A percentile compares a stretch with the other conserved stretches of the same genome.
Evolutionary conservation across 1,140 invertebrate species (phyloP).

Genomic region (Scaptomyza graminum): DNA sequence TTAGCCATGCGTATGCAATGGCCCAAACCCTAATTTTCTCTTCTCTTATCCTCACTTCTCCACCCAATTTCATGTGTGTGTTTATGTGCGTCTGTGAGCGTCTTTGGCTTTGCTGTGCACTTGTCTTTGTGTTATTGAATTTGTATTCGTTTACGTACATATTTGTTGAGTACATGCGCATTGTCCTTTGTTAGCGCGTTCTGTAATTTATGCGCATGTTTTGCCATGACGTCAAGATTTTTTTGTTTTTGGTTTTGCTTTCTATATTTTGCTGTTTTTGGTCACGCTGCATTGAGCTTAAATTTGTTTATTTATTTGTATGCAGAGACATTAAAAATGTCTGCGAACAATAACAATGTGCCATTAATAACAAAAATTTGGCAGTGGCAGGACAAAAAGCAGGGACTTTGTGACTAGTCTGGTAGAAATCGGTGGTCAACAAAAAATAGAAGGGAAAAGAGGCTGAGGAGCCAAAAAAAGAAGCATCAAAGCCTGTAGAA

Average conservation of each 20-base stretch:
- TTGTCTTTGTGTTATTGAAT: constrained; percentile 32
- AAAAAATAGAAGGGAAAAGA: constrained; percentile 25
- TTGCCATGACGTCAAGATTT: constrained; percentile 64
- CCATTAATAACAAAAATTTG: constrained; percentile 48
- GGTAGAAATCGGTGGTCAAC: constrained; percentile 51
- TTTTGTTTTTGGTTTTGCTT: not conserved
- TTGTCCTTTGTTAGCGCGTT: constrained; percentile 53
- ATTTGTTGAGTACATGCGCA: constrained; percentile 41
- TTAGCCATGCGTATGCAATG: constrained; percentile 65
- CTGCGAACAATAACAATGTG: constrained; percentile 38
- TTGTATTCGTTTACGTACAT: constrained; percentile 29
- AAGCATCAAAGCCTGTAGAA: constrained; percentile 12
- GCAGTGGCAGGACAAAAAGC: constrained; percentile 29
- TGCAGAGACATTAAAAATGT: constrained; percentile 36
- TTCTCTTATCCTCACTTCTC: not conserved
- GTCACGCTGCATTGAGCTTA: constrained; percentile 68
- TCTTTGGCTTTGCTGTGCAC: constrained; percentile 19
- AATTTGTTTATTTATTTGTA: constrained; percentile 45
- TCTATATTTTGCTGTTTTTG: not conserved
- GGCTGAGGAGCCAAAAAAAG: constrained; percentile 17
- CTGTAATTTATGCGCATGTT: constrained; percentile 51
- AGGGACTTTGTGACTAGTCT: constrained; percentile 67
- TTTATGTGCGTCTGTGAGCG: constrained; percentile 6
- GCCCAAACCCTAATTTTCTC: constrained; percentile 13
- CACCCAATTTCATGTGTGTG: not conserved